Percentiles rank a stretch among this genome's conserved stretches.
Evolutionary conservation across 2,113 vertebrate species (phyloP).

Genomic region (Oryzias curvinotus): DNA sequence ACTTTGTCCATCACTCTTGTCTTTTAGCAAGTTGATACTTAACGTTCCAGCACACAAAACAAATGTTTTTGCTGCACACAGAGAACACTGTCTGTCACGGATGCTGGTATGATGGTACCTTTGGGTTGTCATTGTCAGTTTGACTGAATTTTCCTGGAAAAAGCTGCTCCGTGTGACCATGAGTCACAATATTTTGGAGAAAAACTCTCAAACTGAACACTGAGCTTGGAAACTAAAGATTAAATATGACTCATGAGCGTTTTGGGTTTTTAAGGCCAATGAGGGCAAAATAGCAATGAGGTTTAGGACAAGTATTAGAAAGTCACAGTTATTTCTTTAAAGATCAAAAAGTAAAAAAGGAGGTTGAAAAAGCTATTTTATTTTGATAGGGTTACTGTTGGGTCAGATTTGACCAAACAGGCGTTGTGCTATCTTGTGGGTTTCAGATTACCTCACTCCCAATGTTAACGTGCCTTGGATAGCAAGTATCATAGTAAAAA

Average conservation of each 20-base stretch:
- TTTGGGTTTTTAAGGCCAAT: slow-evolving; percentile 19
- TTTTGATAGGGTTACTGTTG: not conserved
- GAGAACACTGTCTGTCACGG: too few relatives aligned
- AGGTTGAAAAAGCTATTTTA: not conserved
- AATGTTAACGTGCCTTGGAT: too few relatives aligned
- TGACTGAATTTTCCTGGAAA: not conserved
- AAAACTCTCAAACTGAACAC: not conserved
- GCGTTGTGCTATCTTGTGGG: too few relatives aligned
- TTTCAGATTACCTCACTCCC: too few relatives aligned
- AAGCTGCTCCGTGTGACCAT: not conserved
- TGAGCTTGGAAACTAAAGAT: slow-evolving; percentile 45
- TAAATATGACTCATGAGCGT: slow-evolving; percentile 41
- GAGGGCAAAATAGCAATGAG: slow-evolving; percentile 20
- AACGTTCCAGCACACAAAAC: not conserved
- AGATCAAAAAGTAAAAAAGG: too few relatives aligned
- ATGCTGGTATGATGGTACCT: not conserved
- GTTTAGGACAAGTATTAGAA: not conserved
- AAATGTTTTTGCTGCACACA: not conserved
- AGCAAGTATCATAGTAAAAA: too few relatives aligned
- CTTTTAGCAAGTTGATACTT: not conserved
- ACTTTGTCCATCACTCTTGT: not conserved
- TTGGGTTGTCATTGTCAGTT: slow-evolving; percentile 2
- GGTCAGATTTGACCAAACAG: too few relatives aligned
- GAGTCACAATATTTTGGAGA: too few relatives aligned
- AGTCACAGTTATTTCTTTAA: too few relatives aligned